Base-by-base conservation (phyloP, 1,140 invertebrate species). In the Trissolcus basalis region DNA sequence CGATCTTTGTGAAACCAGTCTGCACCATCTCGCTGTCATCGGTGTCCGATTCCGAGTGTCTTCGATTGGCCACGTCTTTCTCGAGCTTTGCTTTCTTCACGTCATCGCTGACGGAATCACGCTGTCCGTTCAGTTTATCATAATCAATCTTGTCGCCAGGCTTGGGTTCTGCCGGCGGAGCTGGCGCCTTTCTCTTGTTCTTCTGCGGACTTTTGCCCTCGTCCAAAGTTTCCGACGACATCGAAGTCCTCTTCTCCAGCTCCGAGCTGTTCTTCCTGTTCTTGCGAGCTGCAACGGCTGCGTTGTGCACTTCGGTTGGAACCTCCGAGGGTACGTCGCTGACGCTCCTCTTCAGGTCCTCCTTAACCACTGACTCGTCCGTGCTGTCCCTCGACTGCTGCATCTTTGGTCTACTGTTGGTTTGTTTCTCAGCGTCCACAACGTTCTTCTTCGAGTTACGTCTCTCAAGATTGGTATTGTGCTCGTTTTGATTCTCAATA, bases 121-220 rank as follows among this genome's bases (percentile, higher is more conserved):
- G n/a, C 8, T 88, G 83, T 9, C 75, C 75, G 11, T 85, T 86
- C 71, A 87, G 82, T 0, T 68, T 50, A 14, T 87, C 84, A 2
- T 53, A 80, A 0, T 83, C 82, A 14, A 80, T 77, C 15, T 75
- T 80, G 41, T 84, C 79, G 11, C 85, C 80, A n/a, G n/a, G n/a
- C 4, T 51, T 36, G 50, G 73, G 35, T 35, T 80, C 72, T n/a
- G n/a, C n/a, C 8, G 93, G 92, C 0, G 93, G 93, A 0, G 90
- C 91, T 0, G 93, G 93, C 9, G 93, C 93, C 87, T 93, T 94
- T 0, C 93, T 91, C 81, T 94, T 94, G 14, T 90, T 91, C 77
- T 91, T 93, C 60, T 92, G 92, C 3, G 87, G 85, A 79, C 86
- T 83, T 67, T 82, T 83, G 0, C 77, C 69, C 0, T 86, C 83